Evolutionary conservation across 2,113 vertebrate species (phyloP), one percentile per base, ranked within the genome.

Genomic region (Pygoscelis antarcticus): DNA sequence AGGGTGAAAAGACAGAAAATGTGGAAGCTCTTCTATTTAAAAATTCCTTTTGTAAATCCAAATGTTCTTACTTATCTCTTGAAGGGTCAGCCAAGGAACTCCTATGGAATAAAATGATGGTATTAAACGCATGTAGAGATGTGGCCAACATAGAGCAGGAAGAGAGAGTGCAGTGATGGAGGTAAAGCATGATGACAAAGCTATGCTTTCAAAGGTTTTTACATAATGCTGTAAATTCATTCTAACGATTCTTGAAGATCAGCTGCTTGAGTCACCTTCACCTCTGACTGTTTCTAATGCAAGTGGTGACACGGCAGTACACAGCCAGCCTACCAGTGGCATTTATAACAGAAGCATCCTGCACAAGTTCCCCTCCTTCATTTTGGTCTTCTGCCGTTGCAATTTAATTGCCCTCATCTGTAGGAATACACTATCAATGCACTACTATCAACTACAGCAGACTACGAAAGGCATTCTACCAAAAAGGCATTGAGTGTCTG

Each of bases 61-160:
- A 55, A 49, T 36, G 17, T 32, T 82, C 47, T 80, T 54, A 91
- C 64, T 58, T 27, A 55, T 79, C 57, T 93, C 62, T 75, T 57
- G 58, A 91, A 87, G 62, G 72, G 58, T 90, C 82, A 86, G 87
- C 65, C 93, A 97, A 74, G n/a, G 34, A 91, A 90, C 61, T 77
- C 76, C 80, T 91, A 3, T 25, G 30, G 68, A 95, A 80, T 79
- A 72, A 85, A 95, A 93, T 21, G 3, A 83, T 74, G 69, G 55
- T n/a, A 42, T 91, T 80, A 89, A 71, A 72, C 47, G 55, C 62
- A 85, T 0, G 3, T 7, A 88, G 46, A 90, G 79, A 62, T 32
- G 68, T 7, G 21, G 78, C 83, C 55, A 62, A 54, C 66, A 70
- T 57, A 72, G n/a, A 86, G 57, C 32, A 92, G 19, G 29, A 34